Base-by-base conservation (phyloP, 2,888 invertebrate species). In the Chymomyza fuscimana region DNA sequence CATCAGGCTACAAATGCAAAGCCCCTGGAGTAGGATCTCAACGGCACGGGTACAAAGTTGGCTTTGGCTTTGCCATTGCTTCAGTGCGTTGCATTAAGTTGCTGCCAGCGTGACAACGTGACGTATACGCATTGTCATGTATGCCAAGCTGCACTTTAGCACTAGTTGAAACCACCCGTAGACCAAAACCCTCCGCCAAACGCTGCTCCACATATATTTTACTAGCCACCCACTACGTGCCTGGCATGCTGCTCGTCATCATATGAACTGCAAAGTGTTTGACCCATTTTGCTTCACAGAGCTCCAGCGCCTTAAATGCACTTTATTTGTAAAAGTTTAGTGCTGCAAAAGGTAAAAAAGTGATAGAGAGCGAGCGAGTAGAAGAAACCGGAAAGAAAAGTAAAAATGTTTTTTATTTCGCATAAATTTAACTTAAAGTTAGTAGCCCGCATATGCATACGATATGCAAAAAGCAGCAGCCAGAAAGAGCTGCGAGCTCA, bases 61-160 rank as follows among this genome's bases (percentile, higher is more conserved):
- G 40, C 40, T 46, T 46, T 46, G 12, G 72, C 74, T 81, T 69
- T 65, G 25, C 58, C 58, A 58, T 46, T 71, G 66, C 59, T 61
- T 66, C 16, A 68, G 50, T 68, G 73, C 78, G 78, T 74, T 76
- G 86, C 86, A 87, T 80, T 86, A 80, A 60, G 77, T 63, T 79
- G 70, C 72, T 25, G 19, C 22, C 25, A 25, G 15, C 70, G 65
- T 72, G 58, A 62, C 83, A 80, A 80, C 81, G 73, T 73, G 83
- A 79, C 88, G 86, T 87, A 84, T 86, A 86, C 84, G 88, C 84
- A 84, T 87, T 84, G 76, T 77, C 81, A 63, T 77, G 70, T 70
- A 65, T 83, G 81, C 81, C 29, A 83, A 74, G 70, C 78, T 72
- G 80, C 22, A 19, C 58, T 58, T 58, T 69, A 59, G 51, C 56